Conservation (phyloP, 2,113 vertebrate species). For the Alexandromys fortis region DNA sequence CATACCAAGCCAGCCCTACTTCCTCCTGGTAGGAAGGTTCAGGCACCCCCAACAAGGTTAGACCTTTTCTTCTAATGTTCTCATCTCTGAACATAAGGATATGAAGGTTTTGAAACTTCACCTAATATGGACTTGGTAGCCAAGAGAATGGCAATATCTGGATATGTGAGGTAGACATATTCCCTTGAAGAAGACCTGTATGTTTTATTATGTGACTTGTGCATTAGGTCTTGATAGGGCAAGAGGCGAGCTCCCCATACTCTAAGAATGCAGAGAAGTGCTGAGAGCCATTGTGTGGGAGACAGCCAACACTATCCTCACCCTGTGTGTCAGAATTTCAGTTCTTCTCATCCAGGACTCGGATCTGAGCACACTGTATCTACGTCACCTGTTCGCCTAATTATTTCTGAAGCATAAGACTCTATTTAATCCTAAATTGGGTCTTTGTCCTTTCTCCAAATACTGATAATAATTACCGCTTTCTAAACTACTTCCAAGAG, state of each 20-base stretch:
- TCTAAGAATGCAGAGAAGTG: not conserved
- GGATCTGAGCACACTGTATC: not conserved
- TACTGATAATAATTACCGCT: slow-evolving; percentile 19
- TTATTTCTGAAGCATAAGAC: not conserved
- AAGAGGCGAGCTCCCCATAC: not conserved
- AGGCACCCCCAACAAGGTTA: not conserved
- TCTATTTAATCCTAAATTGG: not conserved
- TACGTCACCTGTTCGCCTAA: not conserved
- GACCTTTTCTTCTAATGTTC: not conserved
- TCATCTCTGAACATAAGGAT: not conserved
- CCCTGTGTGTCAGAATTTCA: not conserved
- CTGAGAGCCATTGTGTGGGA: not conserved
- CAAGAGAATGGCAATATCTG: not conserved
- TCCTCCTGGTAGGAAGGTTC: not conserved
- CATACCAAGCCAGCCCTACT: not conserved
- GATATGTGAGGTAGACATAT: not conserved
- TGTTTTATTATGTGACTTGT: not conserved
- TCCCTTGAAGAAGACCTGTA: not conserved
- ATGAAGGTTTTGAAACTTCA: not conserved
- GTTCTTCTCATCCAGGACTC: not conserved
- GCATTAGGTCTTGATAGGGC: not conserved
- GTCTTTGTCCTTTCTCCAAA: slow-evolving; percentile 9
- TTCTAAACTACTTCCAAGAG: slow-evolving; percentile 19
- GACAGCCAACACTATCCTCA: not conserved
- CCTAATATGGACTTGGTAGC: not conserved